phyloP scores from a whole-genome alignment of 2,888 invertebrate species.

The Pyrrhosoma nymphula region DNA sequence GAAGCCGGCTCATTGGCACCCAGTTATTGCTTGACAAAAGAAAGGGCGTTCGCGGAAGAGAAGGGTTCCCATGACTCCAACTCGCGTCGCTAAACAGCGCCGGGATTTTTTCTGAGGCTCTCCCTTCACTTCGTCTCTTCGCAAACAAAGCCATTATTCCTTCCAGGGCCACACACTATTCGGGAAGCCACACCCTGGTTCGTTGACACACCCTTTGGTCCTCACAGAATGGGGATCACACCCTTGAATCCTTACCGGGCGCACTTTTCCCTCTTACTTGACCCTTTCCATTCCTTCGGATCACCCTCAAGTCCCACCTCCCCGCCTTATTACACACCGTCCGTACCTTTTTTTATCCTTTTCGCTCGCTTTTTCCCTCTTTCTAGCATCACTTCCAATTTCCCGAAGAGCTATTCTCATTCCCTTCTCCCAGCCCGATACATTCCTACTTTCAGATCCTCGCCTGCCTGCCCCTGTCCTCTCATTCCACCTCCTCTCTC shows the following conservation, averaged over 20 bases:
- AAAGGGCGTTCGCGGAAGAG: neutral
- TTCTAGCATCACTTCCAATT: neutral
- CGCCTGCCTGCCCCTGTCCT: neutral
- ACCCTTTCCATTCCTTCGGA: neutral
- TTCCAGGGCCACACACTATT: neutral
- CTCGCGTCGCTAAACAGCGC: neutral
- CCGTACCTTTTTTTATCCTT: neutral
- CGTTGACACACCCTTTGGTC: conserved; percentile 8
- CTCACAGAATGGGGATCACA: neutral
- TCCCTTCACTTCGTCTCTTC: neutral
- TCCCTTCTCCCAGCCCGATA: neutral
- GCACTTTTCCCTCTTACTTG: neutral
- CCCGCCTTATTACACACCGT: neutral
- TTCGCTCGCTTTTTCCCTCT: neutral
- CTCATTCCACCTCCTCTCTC: neutral
- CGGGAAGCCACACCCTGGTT: neutral
- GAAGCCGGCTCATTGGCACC: neutral
- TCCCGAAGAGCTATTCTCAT: neutral
- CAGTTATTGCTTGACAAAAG: neutral
- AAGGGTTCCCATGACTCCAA: neutral
- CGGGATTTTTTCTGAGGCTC: conserved; percentile 3
- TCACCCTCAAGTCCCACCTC: neutral
- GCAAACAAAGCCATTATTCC: conserved; percentile 40
- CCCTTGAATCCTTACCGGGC: neutral
- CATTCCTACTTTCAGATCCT: neutral